Conservation (phyloP, 2,113 vertebrate species). For the Spea multiplicata region DNA sequence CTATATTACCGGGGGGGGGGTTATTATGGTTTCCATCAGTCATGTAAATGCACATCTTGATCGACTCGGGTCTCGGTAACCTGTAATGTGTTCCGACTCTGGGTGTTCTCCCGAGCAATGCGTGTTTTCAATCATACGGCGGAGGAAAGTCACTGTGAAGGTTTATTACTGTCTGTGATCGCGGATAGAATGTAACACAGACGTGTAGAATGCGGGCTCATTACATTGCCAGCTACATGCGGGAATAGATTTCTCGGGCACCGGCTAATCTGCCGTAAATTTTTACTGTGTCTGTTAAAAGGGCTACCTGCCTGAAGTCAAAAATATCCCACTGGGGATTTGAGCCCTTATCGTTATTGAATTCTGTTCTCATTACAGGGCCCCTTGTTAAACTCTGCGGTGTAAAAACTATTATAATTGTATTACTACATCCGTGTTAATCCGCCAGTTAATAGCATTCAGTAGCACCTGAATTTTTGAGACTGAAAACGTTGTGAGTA, state of each 20-base stretch:
- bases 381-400: conserved; percentile 31
- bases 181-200: conserved; percentile 40
- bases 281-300: not conserved
- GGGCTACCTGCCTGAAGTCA: not conserved
- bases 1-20: too few species aligned
- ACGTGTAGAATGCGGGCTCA: conserved; percentile 54
- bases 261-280: not conserved
- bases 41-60: not conserved
- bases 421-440: conserved; percentile 31
- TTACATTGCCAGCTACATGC: conserved; percentile 50
- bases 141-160: conserved; percentile 37
- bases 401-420: conserved; percentile 36
- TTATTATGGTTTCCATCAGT: not conserved
- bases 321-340: not conserved
- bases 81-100: not conserved
- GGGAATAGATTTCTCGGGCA: not conserved
- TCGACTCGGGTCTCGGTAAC: not conserved
- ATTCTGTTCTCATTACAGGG: conserved; percentile 37
- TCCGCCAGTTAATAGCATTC: conserved; percentile 12
- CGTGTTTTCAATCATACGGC: not conserved
- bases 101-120: not conserved
- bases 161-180: conserved; percentile 57
- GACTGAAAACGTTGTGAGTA: not conserved
- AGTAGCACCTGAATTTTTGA: conserved; percentile 15
- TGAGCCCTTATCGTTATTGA: not conserved